Conservation (phyloP, 2,113 vertebrate genomes). For the Perca schrenkii region DNA sequence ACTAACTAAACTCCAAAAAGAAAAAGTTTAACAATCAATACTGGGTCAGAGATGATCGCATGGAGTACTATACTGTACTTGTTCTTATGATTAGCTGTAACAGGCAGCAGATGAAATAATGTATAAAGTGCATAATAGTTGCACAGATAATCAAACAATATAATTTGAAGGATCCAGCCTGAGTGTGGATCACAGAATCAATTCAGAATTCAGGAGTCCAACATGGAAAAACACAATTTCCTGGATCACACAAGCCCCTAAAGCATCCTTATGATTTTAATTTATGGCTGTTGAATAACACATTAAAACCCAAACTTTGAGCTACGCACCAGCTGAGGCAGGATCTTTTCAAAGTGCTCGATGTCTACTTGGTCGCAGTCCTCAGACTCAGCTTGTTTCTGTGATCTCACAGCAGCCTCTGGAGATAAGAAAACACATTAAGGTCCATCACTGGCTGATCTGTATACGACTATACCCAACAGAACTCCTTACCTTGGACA, state of each 20-base stretch:
- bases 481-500: conserved; percentile 77
- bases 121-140: background rate
- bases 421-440: conserved; percentile 7
- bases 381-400: conserved; percentile 83
- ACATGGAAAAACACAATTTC: background rate
- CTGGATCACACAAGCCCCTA: background rate
- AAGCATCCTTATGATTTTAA: background rate
- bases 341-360: conserved; percentile 87
- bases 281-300: background rate
- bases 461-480: background rate
- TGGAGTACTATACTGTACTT: background rate
- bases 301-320: background rate
- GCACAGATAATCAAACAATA: background rate
- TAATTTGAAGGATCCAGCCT: background rate
- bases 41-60: background rate
- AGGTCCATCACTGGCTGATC: background rate
- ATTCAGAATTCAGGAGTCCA: background rate
- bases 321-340: conserved; percentile 84
- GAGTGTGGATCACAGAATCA: background rate
- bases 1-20: background rate
- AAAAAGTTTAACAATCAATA: background rate
- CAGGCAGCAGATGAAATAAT: background rate
- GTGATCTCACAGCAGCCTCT: conserved; percentile 83
- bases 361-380: conserved; percentile 80
- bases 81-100: background rate